These are phyloP conservation scores for Champsocephalus gunnari DNA, from an alignment of 2,797 vertebrate genomes.

Conservation along the genomic window DNA sequence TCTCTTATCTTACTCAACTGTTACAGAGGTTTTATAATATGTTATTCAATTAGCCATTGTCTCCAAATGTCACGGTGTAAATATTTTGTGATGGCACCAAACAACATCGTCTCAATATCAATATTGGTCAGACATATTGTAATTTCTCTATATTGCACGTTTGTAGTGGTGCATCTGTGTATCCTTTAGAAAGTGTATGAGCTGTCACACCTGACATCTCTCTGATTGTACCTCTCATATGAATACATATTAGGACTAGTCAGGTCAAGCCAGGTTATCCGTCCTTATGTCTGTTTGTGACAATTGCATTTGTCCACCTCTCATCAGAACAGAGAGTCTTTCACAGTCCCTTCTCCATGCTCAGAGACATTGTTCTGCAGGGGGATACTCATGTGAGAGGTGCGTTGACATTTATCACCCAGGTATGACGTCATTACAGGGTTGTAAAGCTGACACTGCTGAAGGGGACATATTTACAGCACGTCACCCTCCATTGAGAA, in stretches of 20 bases:
- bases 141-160: background rate
- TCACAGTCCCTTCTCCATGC: constrained; percentile 19
- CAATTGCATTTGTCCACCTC: background rate
- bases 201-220: background rate
- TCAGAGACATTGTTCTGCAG: constrained; percentile 43
- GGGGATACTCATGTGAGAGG: constrained; percentile 67
- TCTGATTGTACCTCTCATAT: background rate
- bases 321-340: constrained; percentile 42
- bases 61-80: no score
- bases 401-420: constrained; percentile 58
- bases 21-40: no score
- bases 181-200: background rate
- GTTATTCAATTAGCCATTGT: no score
- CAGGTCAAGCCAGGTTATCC: background rate
- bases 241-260: background rate
- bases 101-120: no score
- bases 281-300: background rate
- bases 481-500: constrained; percentile 39
- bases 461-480: constrained; percentile 34
- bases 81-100: no score
- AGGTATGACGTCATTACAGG: constrained; percentile 57
- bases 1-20: no score
- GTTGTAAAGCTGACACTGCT: constrained; percentile 38
- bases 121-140: no score
- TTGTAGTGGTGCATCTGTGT: background rate